Conservation (phyloP, 2,113 vertebrate genomes). For the Oncorhynchus tshawytscha region DNA sequence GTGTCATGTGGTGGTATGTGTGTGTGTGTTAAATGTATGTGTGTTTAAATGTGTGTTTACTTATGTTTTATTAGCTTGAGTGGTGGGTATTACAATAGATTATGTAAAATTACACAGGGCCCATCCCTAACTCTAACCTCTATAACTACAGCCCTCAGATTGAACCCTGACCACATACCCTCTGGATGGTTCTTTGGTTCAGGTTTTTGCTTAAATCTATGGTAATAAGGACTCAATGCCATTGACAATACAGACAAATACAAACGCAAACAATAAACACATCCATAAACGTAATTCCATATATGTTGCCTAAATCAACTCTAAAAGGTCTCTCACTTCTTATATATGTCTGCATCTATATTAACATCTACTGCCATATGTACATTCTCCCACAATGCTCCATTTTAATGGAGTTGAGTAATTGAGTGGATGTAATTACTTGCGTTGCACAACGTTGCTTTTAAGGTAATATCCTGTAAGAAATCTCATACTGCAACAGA, state of each 20-base stretch:
- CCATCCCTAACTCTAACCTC: too few relatives aligned
- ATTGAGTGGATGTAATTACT: constrained; percentile 16
- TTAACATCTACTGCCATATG: not conserved
- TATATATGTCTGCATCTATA: not conserved
- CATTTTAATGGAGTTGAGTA: constrained; percentile 17
- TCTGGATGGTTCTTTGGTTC: too few relatives aligned
- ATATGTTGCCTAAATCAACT: too few relatives aligned
- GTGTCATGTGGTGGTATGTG: too few relatives aligned
- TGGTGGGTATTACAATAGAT: too few relatives aligned
- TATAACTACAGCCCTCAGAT: too few relatives aligned
- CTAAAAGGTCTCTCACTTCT: not conserved
- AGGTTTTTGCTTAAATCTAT: too few relatives aligned
- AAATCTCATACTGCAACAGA: constrained; percentile 35
- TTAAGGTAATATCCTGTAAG: constrained; percentile 54
- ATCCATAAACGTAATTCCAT: not conserved
- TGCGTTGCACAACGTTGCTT: constrained; percentile 6
- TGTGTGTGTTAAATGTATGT: too few relatives aligned
- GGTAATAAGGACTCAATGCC: too few relatives aligned
- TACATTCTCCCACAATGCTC: constrained; percentile 1
- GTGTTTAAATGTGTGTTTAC: not conserved
- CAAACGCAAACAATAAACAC: not conserved
- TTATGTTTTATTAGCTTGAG: not conserved
- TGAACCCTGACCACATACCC: too few relatives aligned
- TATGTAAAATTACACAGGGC: too few relatives aligned
- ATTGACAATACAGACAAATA: not conserved